phyloP scores from a whole-genome alignment of 1,140 invertebrate species.

The Neodiprion virginianus region DNA sequence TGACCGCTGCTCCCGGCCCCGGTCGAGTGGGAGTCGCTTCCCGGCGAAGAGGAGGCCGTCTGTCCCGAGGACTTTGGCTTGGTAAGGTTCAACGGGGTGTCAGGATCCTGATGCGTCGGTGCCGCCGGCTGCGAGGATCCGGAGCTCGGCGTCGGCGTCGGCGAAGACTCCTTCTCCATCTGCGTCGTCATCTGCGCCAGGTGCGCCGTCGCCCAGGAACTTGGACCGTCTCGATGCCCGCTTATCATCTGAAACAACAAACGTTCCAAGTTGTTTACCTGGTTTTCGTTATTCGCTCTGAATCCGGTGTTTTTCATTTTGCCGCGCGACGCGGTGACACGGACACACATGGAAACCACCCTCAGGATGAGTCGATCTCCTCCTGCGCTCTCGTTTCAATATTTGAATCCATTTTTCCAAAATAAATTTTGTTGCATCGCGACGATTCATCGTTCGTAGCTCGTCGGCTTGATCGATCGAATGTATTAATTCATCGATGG shows the following conservation, averaged over 20 bases:
- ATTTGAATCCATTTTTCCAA: no score
- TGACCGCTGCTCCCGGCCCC: constrained; percentile 57
- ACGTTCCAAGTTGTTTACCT: constrained; percentile 25
- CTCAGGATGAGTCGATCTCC: no score
- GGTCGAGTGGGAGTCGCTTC: constrained; percentile 59
- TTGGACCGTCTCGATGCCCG: constrained; percentile 50
- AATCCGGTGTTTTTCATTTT: no score
- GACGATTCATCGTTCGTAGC: no score
- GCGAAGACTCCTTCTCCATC: constrained; percentile 56
- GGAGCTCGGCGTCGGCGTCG: constrained; percentile 59
- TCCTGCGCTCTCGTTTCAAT: no score
- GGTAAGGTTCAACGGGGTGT: constrained; percentile 88
- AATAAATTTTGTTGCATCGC: no score
- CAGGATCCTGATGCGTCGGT: constrained; percentile 76
- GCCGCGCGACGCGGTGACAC: no score
- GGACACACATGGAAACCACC: no score
- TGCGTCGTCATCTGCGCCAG: constrained; percentile 52
- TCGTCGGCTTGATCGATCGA: no score
- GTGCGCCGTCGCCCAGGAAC: constrained; percentile 52
- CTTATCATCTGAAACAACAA: constrained; percentile 49
- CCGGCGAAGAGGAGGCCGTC: constrained; percentile 48
- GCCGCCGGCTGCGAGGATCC: constrained; percentile 52
- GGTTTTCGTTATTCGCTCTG: no score
- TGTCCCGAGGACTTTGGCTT: constrained; percentile 64
- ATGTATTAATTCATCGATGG: no score